Conservation (phyloP, 2,888 invertebrate genomes). For the Morpho deidamia region DNA sequence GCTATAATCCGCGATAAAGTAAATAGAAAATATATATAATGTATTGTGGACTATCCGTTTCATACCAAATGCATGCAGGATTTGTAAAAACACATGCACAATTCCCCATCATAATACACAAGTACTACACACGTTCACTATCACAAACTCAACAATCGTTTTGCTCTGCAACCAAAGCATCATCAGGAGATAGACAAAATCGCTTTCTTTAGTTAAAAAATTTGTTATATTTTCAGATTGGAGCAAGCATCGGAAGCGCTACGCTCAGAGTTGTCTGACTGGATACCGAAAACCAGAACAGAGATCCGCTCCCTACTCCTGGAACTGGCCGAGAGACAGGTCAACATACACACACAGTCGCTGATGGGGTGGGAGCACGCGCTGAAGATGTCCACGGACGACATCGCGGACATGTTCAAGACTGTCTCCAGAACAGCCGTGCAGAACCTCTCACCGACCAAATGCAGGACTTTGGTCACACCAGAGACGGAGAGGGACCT, state of each 20-base stretch:
- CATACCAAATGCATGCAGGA: too few relatives aligned
- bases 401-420: conserved; percentile 52
- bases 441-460: conserved; percentile 55
- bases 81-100: too few relatives aligned
- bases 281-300: conserved; percentile 55
- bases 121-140: too few relatives aligned
- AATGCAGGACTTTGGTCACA: conserved; percentile 38
- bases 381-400: conserved; percentile 45
- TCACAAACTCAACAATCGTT: too few relatives aligned
- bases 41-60: too few relatives aligned
- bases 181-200: too few relatives aligned
- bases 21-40: too few relatives aligned
- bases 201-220: too few relatives aligned
- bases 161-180: too few relatives aligned
- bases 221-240: conserved; percentile 35
- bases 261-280: conserved; percentile 58
- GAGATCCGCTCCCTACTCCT: conserved; percentile 53
- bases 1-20: too few relatives aligned
- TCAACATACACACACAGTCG: conserved; percentile 44
- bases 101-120: too few relatives aligned
- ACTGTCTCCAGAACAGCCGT: conserved; percentile 64
- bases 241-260: conserved; percentile 65
- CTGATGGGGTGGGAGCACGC: conserved; percentile 57
- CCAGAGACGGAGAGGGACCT: conserved; percentile 49
- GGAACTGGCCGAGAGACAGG: conserved; percentile 54